Evolutionary conservation across 1,140 invertebrate species (phyloP), one percentile per base, ranked within the genome.

Genomic region (Sitodiplosis mosellana): DNA sequence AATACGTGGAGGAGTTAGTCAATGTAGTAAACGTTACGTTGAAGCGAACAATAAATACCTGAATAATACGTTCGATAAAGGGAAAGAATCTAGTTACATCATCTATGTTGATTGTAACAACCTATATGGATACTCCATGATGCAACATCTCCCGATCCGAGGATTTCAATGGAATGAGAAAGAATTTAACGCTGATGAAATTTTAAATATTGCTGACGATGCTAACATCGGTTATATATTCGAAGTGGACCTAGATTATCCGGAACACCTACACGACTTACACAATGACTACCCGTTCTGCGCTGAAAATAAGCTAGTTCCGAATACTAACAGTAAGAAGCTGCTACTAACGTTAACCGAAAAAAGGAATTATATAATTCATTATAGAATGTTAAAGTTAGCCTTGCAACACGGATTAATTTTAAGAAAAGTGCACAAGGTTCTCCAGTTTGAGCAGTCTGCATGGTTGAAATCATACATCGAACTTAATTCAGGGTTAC

Each of bases 81-180:
- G 64, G 51, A 42, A 48, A 17, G 47, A 42, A 33, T n/a, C 15
- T 8, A 59, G 55, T 12, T 68, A 58, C 57, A 43, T 72, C 15
- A 53, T 59, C 17, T 72, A 73, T 58, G 59, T 65, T n/a, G 71
- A 74, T 66, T 61, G 58, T 11, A 74, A 72, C 53, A 73, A 74
- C 59, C 54, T 72, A 43, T 76, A 77, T 63, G 71, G 71, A 12
- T 63, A 52, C 46, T 60, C 63, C 11, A 70, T 74, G 67, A 61
- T 54, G 17, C 53, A 66, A 51, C 54, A 49, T 49, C 54, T 73
- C 38, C 68, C 69, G 18, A 53, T 51, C 17, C 50, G 48, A 27
- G 51, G 57, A 33, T 75, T 74, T 60, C 44, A 67, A 54, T 75
- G 67, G 61, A 40, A 60, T 6, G n/a, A n/a, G n/a, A 51, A 52